phyloP scores from a whole-genome alignment of 2,888 invertebrate species.

The Oscheius sp. region DNA sequence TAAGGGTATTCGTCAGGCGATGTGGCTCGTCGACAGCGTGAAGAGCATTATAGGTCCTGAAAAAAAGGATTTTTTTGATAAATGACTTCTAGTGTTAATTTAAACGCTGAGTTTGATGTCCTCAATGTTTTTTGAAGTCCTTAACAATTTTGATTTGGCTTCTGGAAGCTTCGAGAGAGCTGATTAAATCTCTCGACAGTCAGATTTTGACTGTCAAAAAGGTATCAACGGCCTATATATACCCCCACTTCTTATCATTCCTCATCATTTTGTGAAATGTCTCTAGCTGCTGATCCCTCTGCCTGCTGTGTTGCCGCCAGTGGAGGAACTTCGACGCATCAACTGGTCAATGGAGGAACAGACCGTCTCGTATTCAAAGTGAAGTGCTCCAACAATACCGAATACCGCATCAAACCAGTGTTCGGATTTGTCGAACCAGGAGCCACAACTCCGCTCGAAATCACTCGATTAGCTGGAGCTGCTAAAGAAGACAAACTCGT shows the following conservation, averaged over 20 bases:
- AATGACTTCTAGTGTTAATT: no score
- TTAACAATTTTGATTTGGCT: no score
- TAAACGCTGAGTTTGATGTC: no score
- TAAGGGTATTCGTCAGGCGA: conserved; percentile 32
- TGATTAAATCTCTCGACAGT: no score
- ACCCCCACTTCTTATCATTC: no score
- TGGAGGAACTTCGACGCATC: conserved; percentile 38
- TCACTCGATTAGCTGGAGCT: conserved; percentile 36
- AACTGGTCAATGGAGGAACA: conserved; percentile 35
- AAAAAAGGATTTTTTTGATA: background rate
- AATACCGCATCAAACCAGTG: conserved; percentile 45
- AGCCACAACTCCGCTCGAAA: conserved; percentile 29
- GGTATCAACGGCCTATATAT: no score
- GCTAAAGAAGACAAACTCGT: no score
- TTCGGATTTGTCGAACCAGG: conserved; percentile 48
- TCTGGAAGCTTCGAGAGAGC: no score
- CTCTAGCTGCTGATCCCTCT: background rate
- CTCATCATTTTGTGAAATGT: no score
- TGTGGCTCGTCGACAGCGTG: conserved; percentile 38
- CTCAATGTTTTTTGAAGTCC: no score
- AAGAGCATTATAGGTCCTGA: conserved; percentile 34
- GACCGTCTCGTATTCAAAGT: conserved; percentile 29
- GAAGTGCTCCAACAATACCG: conserved; percentile 22
- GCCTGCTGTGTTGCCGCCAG: background rate
- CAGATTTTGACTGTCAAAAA: no score